phyloP scores from a whole-genome alignment of 1,140 invertebrate species.

The Pogonomyrmex barbatus region DNA sequence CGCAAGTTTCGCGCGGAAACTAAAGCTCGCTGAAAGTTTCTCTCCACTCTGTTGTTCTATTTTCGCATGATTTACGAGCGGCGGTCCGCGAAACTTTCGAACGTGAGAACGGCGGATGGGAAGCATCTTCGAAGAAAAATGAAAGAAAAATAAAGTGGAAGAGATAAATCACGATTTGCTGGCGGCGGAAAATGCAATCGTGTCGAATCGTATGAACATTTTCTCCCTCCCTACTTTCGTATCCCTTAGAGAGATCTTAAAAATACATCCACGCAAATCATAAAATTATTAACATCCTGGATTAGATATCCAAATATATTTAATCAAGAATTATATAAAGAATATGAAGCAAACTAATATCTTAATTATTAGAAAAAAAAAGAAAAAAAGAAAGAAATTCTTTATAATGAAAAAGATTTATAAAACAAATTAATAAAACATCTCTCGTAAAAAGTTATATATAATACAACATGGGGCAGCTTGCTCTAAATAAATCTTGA shows the following conservation, averaged over 20 bases:
- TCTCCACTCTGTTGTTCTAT: slow-evolving; percentile 7
- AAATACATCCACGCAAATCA: too few species aligned
- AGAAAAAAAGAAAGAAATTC: not conserved
- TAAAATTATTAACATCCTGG: not conserved
- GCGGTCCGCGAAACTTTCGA: slow-evolving; percentile 33
- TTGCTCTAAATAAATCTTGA: slow-evolving; percentile 8
- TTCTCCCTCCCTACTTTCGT: not conserved
- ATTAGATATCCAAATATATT: slow-evolving; percentile 2
- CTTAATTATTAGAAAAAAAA: not conserved
- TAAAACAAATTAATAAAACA: not conserved
- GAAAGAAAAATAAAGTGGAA: not conserved
- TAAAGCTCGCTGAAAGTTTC: slow-evolving; percentile 34
- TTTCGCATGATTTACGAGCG: slow-evolving; percentile 53
- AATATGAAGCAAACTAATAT: not conserved
- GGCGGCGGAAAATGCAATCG: slow-evolving; percentile 32
- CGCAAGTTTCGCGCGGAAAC: slow-evolving; percentile 23
- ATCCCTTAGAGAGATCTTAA: slow-evolving; percentile 14
- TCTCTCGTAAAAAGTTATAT: not conserved
- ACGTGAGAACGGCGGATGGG: slow-evolving; percentile 1
- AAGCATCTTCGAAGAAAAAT: slow-evolving; percentile 33
- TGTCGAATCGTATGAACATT: slow-evolving; percentile 32
- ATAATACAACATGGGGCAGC: not conserved
- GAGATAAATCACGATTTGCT: slow-evolving; percentile 34
- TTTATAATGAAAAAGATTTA: slow-evolving; percentile 2
- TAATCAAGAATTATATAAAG: not conserved